A percentile compares a stretch with the other conserved stretches of the same genome.
phyloP scores from a whole-genome alignment of 2,797 vertebrate genomes.

The Vireo griseus region DNA sequence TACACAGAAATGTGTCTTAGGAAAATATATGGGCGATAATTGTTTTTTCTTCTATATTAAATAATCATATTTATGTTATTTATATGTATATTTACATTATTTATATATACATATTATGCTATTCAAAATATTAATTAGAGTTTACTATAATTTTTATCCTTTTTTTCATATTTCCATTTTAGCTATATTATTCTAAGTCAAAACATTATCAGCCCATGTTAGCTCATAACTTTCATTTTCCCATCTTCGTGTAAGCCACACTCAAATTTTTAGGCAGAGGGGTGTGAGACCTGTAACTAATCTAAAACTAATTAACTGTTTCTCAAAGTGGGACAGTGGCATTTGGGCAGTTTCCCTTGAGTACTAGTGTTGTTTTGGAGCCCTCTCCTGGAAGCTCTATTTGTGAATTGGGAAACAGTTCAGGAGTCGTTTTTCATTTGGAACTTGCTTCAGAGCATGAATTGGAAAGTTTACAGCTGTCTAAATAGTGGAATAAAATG shows the following conservation, averaged over 20 bases:
- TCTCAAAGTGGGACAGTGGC: background rate
- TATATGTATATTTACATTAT: background rate
- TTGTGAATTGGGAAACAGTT: background rate
- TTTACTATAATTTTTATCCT: background rate
- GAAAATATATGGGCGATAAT: background rate
- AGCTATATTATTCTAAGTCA: background rate
- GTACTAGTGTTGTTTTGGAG: conserved; percentile 35
- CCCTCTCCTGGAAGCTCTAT: conserved; percentile 49
- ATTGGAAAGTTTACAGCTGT: background rate
- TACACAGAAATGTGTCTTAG: background rate
- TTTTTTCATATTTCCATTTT: background rate
- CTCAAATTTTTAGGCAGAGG: background rate
- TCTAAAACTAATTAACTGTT: background rate
- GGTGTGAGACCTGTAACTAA: background rate
- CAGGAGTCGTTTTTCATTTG: background rate
- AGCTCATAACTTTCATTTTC: background rate
- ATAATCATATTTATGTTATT: background rate
- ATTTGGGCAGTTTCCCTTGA: background rate
- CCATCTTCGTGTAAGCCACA: background rate
- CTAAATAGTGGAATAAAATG: background rate
- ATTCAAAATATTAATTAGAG: background rate
- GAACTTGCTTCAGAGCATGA: background rate
- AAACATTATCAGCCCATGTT: background rate
- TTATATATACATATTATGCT: background rate
- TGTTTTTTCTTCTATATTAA: background rate